phyloP scores from a whole-genome alignment of 2,113 vertebrate species.

The Stictonetta naevosa region DNA sequence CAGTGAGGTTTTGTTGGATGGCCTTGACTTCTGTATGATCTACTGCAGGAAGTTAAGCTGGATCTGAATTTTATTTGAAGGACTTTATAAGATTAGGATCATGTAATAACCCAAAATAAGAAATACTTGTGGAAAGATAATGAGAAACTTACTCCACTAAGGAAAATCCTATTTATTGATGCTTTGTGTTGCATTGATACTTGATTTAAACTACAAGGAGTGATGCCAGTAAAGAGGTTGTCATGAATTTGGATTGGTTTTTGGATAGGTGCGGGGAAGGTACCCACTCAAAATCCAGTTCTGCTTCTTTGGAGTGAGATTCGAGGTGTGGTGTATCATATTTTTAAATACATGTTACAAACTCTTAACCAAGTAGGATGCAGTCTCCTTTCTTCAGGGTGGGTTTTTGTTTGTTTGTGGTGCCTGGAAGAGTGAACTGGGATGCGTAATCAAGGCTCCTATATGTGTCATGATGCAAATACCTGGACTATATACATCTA shows the following conservation, averaged over 20 bases:
- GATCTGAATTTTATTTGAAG: neutral
- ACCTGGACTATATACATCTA: neutral
- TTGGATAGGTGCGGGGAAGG: neutral
- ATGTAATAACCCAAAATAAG: neutral
- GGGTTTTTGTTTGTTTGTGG: constrained; percentile 29
- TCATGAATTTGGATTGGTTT: neutral
- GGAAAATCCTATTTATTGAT: neutral
- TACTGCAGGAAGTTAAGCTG: neutral
- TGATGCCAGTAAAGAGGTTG: neutral
- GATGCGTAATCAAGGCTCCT: neutral
- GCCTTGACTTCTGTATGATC: neutral
- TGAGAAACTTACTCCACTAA: neutral
- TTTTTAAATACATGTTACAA: neutral
- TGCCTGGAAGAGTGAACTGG: neutral
- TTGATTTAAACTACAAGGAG: neutral
- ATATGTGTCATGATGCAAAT: constrained; percentile 52
- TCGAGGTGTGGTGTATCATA: neutral
- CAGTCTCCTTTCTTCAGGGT: neutral
- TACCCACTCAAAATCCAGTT: neutral
- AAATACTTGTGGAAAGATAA: neutral
- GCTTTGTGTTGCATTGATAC: neutral
- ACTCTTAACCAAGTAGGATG: neutral
- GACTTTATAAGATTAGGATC: neutral
- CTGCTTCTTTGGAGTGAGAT: neutral
- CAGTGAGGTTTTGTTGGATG: neutral